Evolutionary conservation across 2,888 invertebrate species (phyloP).

Genomic region (Oconnorella tubifera): DNA sequence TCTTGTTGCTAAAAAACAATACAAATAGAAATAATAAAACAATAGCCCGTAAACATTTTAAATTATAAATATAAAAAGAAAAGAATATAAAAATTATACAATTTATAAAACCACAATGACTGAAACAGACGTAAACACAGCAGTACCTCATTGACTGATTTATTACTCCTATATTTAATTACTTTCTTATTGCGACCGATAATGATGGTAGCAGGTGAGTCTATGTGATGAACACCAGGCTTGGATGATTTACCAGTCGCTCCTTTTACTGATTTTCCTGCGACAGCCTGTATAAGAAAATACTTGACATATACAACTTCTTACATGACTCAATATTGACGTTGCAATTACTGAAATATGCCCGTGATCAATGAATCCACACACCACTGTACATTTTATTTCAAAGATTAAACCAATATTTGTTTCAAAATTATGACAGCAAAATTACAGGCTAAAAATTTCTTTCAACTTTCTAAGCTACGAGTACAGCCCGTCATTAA

Average conservation of each 20-base stretch:
- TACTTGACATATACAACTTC: neutral
- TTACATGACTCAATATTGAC: neutral
- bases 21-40: no score
- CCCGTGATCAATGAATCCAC: neutral
- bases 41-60: no score
- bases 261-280: neutral
- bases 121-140: no score
- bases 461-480: no score
- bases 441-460: no score
- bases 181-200: slow-evolving; percentile 40
- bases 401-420: no score
- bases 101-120: neutral
- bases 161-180: slow-evolving; percentile 20
- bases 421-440: no score
- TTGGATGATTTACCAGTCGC: neutral
- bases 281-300: neutral
- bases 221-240: slow-evolving; percentile 37
- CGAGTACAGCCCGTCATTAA: no score
- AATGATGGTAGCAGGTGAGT: slow-evolving; percentile 49
- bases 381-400: no score
- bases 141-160: neutral
- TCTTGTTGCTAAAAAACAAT: neutral
- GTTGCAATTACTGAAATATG: neutral
- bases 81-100: neutral
- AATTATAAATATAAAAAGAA: neutral